Conservation (phyloP, 1,140 invertebrate genomes). For the Temnothorax curvispinosus region DNA sequence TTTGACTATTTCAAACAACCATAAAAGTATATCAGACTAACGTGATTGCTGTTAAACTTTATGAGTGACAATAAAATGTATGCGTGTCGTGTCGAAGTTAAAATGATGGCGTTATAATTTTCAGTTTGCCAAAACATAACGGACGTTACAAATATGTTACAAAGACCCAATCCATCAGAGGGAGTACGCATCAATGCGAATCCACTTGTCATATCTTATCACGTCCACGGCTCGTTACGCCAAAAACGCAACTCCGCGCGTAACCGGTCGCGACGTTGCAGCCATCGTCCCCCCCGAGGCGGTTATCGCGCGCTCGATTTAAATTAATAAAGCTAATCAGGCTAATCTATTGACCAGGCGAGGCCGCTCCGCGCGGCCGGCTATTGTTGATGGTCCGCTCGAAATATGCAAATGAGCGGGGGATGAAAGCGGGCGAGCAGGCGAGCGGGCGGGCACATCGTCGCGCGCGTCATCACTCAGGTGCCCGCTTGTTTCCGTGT, state of each 20-base stretch:
- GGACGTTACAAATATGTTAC: background rate
- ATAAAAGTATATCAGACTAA: background rate
- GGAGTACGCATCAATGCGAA: background rate
- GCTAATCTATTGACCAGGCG: conserved; percentile 72
- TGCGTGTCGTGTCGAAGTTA: no score
- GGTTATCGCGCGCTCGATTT: conserved; percentile 70
- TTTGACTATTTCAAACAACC: background rate
- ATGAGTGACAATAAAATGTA: background rate
- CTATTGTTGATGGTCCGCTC: conserved; percentile 67
- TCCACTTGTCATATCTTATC: conserved; percentile 1
- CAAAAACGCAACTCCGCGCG: background rate
- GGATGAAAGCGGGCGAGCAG: conserved; percentile 64
- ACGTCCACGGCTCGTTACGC: background rate
- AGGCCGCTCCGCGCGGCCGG: conserved; percentile 21
- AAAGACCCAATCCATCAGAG: background rate
- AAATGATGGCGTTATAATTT: background rate
- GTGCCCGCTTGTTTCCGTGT: conserved; percentile 53
- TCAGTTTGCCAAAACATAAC: background rate
- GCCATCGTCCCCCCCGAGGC: conserved; percentile 4
- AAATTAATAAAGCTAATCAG: conserved; percentile 81
- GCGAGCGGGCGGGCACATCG: background rate
- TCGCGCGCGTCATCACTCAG: conserved; percentile 75
- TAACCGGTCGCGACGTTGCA: background rate
- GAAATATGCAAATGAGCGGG: conserved; percentile 80
- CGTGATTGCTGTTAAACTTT: background rate